These are phyloP conservation scores for Penaeus japonicus DNA, from an alignment of 1,140 invertebrate genomes.

Conservation along the genomic window DNA sequence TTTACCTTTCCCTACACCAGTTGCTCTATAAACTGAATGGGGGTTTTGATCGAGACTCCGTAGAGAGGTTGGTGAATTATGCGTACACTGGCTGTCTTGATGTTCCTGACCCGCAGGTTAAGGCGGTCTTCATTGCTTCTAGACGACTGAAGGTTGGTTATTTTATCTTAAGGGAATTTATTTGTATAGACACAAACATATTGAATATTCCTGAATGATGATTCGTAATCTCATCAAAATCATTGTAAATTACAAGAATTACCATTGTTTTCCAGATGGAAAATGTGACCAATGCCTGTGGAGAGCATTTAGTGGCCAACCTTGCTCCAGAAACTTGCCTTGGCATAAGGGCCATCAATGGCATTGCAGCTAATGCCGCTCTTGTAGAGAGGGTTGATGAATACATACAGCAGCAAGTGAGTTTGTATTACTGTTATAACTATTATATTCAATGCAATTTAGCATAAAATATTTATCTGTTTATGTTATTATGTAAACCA, in stretches of 20 bases:
- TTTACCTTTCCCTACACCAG: constrained; percentile 51
- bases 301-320: constrained; percentile 74
- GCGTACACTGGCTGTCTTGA: constrained; percentile 78
- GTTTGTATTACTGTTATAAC: constrained; percentile 58
- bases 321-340: constrained; percentile 77
- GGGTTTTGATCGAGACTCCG: constrained; percentile 73
- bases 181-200: too few species aligned
- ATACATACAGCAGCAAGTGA: constrained; percentile 77
- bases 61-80: constrained; percentile 80
- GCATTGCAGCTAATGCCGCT: constrained; percentile 71
- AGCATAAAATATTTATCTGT: too few species aligned
- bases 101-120: constrained; percentile 70
- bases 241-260: background rate
- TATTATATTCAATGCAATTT: too few species aligned
- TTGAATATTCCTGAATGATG: too few species aligned
- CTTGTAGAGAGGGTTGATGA: constrained; percentile 73
- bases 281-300: constrained; percentile 75
- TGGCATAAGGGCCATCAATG: constrained; percentile 74
- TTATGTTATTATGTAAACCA: too few species aligned
- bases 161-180: too few species aligned
- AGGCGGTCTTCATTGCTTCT: constrained; percentile 78
- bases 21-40: constrained; percentile 74
- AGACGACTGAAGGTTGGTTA: constrained; percentile 69
- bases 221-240: background rate
- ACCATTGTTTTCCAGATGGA: constrained; percentile 68